These are phyloP conservation scores for Dryas iulia DNA, from an alignment of 1,140 invertebrate genomes.

Conservation along the genomic window DNA sequence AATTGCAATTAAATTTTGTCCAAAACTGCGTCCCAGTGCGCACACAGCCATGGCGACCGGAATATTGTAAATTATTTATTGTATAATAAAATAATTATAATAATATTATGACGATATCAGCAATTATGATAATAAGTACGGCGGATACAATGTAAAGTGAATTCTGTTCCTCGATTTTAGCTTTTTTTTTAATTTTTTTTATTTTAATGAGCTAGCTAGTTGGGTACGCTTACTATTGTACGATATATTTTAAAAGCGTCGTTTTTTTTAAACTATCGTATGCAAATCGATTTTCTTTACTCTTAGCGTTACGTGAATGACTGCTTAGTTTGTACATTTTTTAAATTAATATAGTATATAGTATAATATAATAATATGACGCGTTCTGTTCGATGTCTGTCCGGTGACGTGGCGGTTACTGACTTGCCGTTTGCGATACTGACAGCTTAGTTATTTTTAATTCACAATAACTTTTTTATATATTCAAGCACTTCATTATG, in stretches of 20 bases:
- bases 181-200: constrained; percentile 38
- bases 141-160: constrained; percentile 56
- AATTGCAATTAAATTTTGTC: too few species aligned
- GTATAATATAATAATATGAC: too few species aligned
- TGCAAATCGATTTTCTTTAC: constrained; percentile 55
- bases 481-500: constrained; percentile 4
- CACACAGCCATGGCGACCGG: constrained; percentile 14
- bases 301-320: constrained; percentile 70
- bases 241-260: constrained; percentile 57
- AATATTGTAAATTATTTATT: constrained; percentile 36
- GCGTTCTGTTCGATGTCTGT: constrained; percentile 60
- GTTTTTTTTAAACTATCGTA: constrained; percentile 48
- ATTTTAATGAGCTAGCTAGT: constrained; percentile 55
- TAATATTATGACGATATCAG: constrained; percentile 12
- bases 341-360: constrained; percentile 60
- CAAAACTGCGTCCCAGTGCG: too few species aligned
- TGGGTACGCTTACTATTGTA: constrained; percentile 76
- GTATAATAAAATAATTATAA: constrained; percentile 7
- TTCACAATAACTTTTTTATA: neutral
- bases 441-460: constrained; percentile 30
- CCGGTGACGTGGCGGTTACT: constrained; percentile 21
- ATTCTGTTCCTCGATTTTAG: constrained; percentile 60
- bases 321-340: constrained; percentile 77
- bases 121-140: constrained; percentile 29
- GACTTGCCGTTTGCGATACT: neutral